A percentile compares a stretch with the other conserved stretches of the same genome.
phyloP scores from a whole-genome alignment of 2,888 invertebrate genomes.

The Euphydryas editha region DNA sequence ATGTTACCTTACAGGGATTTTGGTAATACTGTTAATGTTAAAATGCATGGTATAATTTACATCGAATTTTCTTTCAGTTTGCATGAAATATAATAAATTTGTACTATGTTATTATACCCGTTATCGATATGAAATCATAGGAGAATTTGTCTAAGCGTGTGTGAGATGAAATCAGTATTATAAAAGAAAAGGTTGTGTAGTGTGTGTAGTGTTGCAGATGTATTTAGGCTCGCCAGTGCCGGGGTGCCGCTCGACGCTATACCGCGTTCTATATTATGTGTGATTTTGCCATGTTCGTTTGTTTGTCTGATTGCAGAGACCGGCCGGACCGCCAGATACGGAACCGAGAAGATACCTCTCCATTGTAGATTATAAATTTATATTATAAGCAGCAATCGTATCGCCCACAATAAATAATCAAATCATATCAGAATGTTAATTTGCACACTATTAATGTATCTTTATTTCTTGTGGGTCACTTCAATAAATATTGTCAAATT shows the following conservation, averaged over 20 bases:
- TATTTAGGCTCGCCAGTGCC: slow-evolving; percentile 69
- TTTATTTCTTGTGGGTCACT: slow-evolving; percentile 67
- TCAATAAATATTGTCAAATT: slow-evolving; percentile 55
- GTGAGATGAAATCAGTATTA: slow-evolving; percentile 6
- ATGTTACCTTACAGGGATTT: slow-evolving; percentile 41
- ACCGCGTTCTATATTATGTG: slow-evolving; percentile 46
- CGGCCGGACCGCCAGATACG: slow-evolving; percentile 54
- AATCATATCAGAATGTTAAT: slow-evolving; percentile 1
- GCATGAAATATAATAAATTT: slow-evolving; percentile 30
- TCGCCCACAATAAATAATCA: slow-evolving; percentile 60
- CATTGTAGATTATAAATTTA: slow-evolving; percentile 65
- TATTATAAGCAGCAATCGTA: slow-evolving; percentile 51
- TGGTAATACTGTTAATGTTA: slow-evolving; percentile 18
- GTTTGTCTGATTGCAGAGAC: slow-evolving; percentile 79
- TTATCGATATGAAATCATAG: neutral
- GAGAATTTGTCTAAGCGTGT: neutral
- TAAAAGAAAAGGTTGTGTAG: slow-evolving; percentile 51
- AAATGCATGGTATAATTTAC: slow-evolving; percentile 38
- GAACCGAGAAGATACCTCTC: slow-evolving; percentile 59
- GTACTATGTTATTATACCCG: neutral
- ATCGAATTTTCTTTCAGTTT: slow-evolving; percentile 39
- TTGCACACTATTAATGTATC: slow-evolving; percentile 43
- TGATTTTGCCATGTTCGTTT: slow-evolving; percentile 78
- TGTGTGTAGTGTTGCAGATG: slow-evolving; percentile 82
- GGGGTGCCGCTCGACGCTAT: slow-evolving; percentile 64